These are phyloP conservation scores for Antechinus stuartii DNA, from an alignment of 2,113 vertebrate species.

Conservation along the genomic window DNA sequence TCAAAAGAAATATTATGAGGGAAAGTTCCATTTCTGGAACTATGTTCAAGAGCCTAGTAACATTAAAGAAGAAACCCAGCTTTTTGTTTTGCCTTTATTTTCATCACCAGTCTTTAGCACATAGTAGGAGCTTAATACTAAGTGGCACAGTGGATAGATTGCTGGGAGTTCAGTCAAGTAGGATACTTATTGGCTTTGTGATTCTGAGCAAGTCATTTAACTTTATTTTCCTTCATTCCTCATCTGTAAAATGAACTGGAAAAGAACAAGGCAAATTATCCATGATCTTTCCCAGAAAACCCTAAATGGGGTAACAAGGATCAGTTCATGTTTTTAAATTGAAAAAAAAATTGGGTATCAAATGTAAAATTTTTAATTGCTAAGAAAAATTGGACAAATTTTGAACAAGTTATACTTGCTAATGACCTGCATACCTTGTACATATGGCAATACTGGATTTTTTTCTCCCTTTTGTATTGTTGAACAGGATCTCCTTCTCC, in stretches of 20 bases:
- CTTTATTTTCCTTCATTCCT: not conserved
- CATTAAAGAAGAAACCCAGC: slow-evolving; percentile 50
- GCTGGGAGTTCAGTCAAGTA: not conserved
- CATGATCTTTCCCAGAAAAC: not conserved
- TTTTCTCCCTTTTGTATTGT: not conserved
- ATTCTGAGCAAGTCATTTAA: not conserved
- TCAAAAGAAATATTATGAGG: slow-evolving; percentile 69
- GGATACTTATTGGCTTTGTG: not conserved
- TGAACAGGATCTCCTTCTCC: not conserved
- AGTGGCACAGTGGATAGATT: not conserved
- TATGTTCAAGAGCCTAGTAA: slow-evolving; percentile 36
- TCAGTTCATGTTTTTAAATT: not conserved
- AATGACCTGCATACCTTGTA: not conserved
- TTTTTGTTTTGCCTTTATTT: not conserved
- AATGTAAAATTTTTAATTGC: not conserved
- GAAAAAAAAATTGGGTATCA: not conserved
- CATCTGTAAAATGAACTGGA: not conserved
- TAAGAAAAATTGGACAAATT: not conserved
- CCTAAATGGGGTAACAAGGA: not conserved
- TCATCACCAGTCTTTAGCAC: not conserved
- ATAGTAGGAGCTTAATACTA: not conserved
- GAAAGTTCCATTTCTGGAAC: slow-evolving; percentile 65
- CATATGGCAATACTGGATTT: not conserved
- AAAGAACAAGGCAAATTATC: not conserved
- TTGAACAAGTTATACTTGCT: not conserved